Evolutionary conservation across 2,888 invertebrate genomes (phyloP).

Genomic region (Cataglyphis altisquamis): DNA sequence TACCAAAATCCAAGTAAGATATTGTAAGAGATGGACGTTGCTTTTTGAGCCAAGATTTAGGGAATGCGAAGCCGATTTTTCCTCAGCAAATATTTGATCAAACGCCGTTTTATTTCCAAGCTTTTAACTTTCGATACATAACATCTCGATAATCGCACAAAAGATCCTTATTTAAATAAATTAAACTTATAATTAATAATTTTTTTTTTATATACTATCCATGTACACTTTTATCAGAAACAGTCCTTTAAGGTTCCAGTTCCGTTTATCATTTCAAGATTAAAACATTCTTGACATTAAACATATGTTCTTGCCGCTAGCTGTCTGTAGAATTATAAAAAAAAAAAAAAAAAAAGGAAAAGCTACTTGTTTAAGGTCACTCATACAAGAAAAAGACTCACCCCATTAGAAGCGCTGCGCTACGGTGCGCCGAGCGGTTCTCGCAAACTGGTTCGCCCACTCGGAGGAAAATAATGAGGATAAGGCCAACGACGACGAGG

Average conservation of each 20-base stretch:
- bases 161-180: background rate
- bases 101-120: background rate
- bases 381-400: conserved; percentile 49
- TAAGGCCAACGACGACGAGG: conserved; percentile 38
- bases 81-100: background rate
- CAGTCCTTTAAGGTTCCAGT: too few relatives aligned
- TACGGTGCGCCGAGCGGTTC: conserved; percentile 32
- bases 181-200: background rate
- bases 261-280: background rate
- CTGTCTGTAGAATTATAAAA: background rate
- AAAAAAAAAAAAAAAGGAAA: background rate
- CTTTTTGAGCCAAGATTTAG: background rate
- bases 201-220: background rate
- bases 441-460: conserved; percentile 28
- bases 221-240: background rate
- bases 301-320: background rate
- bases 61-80: background rate
- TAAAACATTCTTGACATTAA: background rate
- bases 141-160: background rate
- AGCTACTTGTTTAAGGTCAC: too few relatives aligned
- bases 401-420: conserved; percentile 62
- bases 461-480: conserved; percentile 33
- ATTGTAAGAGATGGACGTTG: background rate
- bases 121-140: background rate
- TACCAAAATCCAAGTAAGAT: background rate